A percentile compares a stretch with the other conserved stretches of the same genome.
phyloP scores from a whole-genome alignment of 2,888 invertebrate species.

The Agonum fuliginosum region DNA sequence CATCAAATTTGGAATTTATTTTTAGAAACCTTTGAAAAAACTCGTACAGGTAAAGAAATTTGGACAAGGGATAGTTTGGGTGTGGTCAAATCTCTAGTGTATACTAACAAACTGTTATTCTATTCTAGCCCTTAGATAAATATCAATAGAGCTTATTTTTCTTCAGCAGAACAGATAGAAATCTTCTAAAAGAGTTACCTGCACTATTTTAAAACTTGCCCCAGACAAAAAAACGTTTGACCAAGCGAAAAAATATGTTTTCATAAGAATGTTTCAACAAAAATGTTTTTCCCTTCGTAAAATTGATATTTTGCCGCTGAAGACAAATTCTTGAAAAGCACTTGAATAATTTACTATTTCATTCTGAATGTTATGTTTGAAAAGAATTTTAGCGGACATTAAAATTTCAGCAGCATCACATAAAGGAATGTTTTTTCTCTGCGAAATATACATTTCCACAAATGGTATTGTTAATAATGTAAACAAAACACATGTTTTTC shows the following conservation, averaged over 20 bases:
- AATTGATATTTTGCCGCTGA: not conserved
- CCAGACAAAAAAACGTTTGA: not conserved
- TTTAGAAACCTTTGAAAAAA: not conserved
- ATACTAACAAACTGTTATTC: not conserved
- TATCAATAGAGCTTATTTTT: not conserved
- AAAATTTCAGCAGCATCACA: not conserved
- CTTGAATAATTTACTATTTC: not conserved
- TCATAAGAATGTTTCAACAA: not conserved
- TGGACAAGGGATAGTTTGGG: not conserved
- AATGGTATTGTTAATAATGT: not conserved
- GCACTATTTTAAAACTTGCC: not conserved
- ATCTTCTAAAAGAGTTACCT: not conserved
- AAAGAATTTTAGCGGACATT: not conserved
- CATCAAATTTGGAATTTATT: too few relatives aligned
- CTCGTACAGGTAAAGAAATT: not conserved
- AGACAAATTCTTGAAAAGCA: not conserved
- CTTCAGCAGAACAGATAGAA: not conserved
- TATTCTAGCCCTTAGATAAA: not conserved
- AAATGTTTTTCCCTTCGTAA: not conserved
- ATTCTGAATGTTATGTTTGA: too few relatives aligned
- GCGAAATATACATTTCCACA: not conserved
- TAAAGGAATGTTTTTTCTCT: not conserved
- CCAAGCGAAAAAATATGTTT: not conserved
- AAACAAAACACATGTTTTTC: not conserved
- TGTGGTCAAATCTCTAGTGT: too few relatives aligned